A percentile compares a stretch with the other conserved stretches of the same genome.
Conservation (phyloP, 2,113 vertebrate species). For the Girardinichthys multiradiatus region DNA sequence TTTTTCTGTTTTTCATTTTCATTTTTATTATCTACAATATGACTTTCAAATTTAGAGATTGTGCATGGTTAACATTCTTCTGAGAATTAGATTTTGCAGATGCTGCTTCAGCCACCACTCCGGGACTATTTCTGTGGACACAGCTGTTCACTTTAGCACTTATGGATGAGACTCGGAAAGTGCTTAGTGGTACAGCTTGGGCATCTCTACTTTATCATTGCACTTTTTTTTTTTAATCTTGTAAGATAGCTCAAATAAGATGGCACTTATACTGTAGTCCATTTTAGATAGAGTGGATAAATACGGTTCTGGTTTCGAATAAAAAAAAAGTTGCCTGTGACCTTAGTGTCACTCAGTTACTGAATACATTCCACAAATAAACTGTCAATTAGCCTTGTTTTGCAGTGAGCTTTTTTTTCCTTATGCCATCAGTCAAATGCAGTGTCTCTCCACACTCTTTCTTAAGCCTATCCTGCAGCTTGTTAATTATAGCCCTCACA, state of each 20-base stretch:
- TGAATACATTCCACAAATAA: slow-evolving; percentile 5
- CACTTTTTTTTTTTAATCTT: background rate
- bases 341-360: background rate
- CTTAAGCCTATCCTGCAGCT: slow-evolving; percentile 43
- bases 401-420: slow-evolving; percentile 8
- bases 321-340: background rate
- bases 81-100: slow-evolving; percentile 7
- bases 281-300: background rate
- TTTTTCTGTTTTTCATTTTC: background rate
- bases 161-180: background rate
- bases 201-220: background rate
- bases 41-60: background rate
- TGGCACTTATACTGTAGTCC: background rate
- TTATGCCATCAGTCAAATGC: slow-evolving; percentile 8
- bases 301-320: background rate
- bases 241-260: background rate
- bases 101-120: background rate
- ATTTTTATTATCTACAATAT: too few species aligned
- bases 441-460: slow-evolving; percentile 32
- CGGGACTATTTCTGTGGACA: slow-evolving; percentile 2
- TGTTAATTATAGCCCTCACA: slow-evolving; percentile 59
- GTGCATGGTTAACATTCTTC: background rate
- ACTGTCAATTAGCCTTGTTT: slow-evolving; percentile 2
- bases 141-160: slow-evolving; percentile 1
- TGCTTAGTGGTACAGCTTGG: background rate